Percentiles rank a stretch among this genome's conserved stretches.
phyloP scores from a whole-genome alignment of 2,797 vertebrate genomes.

The Rallus crepitans region DNA sequence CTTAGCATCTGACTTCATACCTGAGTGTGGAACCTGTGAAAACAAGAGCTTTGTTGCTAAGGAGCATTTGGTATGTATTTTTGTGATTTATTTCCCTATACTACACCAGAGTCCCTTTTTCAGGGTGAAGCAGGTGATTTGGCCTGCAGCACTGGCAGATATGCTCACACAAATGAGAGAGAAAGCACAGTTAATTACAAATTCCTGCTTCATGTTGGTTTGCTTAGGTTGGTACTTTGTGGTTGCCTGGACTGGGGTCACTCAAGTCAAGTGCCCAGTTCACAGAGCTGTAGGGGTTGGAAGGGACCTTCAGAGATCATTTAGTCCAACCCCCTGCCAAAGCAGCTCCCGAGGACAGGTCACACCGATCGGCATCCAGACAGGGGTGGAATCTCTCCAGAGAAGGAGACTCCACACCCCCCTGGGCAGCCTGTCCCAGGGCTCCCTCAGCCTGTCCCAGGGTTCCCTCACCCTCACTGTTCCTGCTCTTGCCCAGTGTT shows the following conservation, averaged over 20 bases:
- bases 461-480: too few relatives aligned
- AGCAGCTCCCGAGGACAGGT: too few relatives aligned
- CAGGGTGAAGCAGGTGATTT: background rate
- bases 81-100: background rate
- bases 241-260: background rate
- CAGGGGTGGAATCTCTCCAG: too few relatives aligned
- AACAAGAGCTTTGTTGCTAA: conserved; percentile 20
- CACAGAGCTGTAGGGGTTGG: too few relatives aligned
- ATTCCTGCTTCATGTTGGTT: background rate
- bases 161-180: background rate
- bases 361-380: too few relatives aligned
- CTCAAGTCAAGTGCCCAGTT: rapidly evolving
- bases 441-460: too few relatives aligned
- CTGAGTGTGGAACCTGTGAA: background rate
- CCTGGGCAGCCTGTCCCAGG: too few relatives aligned
- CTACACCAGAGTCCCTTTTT: background rate
- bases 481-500: background rate
- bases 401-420: too few relatives aligned
- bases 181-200: background rate
- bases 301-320: too few relatives aligned
- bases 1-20: conserved; percentile 7
- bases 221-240: background rate
- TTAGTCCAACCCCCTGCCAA: too few relatives aligned
- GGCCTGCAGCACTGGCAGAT: background rate
- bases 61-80: background rate